Base-by-base conservation (phyloP, 2,113 vertebrate genomes). In the Buteo buteo region DNA sequence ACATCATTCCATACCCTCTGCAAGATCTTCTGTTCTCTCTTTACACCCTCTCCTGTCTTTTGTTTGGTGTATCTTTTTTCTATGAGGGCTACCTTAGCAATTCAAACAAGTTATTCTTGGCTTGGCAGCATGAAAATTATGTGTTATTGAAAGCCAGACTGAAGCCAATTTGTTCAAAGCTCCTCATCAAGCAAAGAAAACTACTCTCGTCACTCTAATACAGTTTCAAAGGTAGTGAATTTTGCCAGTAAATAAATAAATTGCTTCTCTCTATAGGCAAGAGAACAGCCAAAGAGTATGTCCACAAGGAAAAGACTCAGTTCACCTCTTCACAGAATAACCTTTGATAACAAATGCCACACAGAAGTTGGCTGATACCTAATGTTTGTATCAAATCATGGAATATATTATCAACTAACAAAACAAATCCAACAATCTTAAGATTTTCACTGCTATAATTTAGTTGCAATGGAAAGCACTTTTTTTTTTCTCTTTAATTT, bases 161-260 rank as follows among this genome's bases (percentile, higher is more conserved):
- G 66, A 82, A 93, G 71, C 15, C 38, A 94, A 82, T 85, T 85
- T 81, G 17, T 86, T 79, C 64, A 84, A 86, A 91, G 28, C 47
- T 93, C 89, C 73, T 94, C 59, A 77, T 77, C 57, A 90, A 87
- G 36, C 7, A 80, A 72, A 67, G 54, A 70, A 79, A 72, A 42
- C 73, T 79, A 40, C 9, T 78, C 6, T 57, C 1, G 0, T 73
- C 36, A 47, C 7, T 81, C 40, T 91, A 73, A 85, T 45, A 59
- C 6, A 80, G 18, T 85, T 81, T 67, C 47, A 52, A n/a, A 32
- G 31, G 22, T 15, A 65, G 45, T 65, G 11, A 80, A 58, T 78
- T 91, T 94, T 93, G 44, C 38, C 54, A 85, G 31, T 64, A 90
- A 77, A 69, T 89, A 93, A 91, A 61, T 78, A 93, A 91, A 82